These are phyloP conservation scores for Danio aesculapii DNA, from an alignment of 2,797 vertebrate genomes.

Conservation along the genomic window DNA sequence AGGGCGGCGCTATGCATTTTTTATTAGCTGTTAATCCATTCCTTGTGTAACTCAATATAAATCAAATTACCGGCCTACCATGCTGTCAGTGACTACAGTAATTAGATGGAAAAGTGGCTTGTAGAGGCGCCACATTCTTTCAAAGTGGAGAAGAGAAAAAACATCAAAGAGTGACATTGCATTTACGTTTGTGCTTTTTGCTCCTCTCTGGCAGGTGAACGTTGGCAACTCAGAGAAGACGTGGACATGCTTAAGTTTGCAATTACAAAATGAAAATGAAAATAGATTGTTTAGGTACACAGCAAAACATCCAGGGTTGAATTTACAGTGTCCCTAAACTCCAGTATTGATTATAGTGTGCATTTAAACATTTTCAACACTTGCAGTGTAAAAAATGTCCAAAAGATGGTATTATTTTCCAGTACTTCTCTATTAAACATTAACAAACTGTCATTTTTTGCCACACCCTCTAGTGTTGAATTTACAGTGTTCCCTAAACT, in stretches of 20 bases:
- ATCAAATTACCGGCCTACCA: slow-evolving; percentile 65
- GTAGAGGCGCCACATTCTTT: slow-evolving; percentile 28
- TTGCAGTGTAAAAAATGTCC: too few relatives aligned
- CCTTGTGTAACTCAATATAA: slow-evolving; percentile 67
- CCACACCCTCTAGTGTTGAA: too few relatives aligned
- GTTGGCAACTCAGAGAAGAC: neutral
- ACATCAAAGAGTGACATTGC: slow-evolving; percentile 44
- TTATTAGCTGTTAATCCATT: slow-evolving; percentile 65
- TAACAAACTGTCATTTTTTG: too few relatives aligned
- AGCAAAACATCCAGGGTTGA: too few relatives aligned
- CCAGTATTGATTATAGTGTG: too few relatives aligned
- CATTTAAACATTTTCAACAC: too few relatives aligned
- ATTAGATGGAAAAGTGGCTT: slow-evolving; percentile 60
- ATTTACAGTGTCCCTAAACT: too few relatives aligned
- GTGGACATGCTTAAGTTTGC: neutral
- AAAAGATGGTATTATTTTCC: too few relatives aligned
- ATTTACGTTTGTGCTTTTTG: slow-evolving; percentile 48
- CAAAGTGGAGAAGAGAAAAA: slow-evolving; percentile 24
- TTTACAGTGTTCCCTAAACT: too few relatives aligned
- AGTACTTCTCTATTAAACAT: too few relatives aligned
- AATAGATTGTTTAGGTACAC: neutral
- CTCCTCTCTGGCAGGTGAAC: slow-evolving; percentile 11
- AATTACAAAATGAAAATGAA: neutral
- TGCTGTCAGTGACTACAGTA: slow-evolving; percentile 63
- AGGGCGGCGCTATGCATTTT: slow-evolving; percentile 55